Evolutionary conservation across 2,113 vertebrate species (phyloP), one percentile per base, ranked within the genome.

Genomic region (Salvelinus namaycush): DNA sequence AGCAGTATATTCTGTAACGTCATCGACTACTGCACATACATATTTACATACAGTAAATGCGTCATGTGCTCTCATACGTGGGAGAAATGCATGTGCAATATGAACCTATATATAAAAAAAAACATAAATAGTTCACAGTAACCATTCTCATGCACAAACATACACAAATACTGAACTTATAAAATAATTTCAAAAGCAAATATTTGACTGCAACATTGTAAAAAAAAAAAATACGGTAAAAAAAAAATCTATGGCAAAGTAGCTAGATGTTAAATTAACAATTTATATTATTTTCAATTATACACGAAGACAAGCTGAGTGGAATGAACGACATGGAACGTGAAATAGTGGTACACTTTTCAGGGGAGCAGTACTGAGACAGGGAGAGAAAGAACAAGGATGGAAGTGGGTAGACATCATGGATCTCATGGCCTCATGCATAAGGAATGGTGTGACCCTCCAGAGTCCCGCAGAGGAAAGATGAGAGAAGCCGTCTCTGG

Each of bases 81-180:
- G 67, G 68, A 66, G 34, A n/a, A n/a, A 72, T 71, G 24, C 65
- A 20, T 79, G 22, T 69, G 67, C 76, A 60, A 18, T 79, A 67
- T 81, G 79, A 77, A 78, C 75, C 70, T 66, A 70, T 26, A 26
- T 26, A 24, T 1, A 26, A 26, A 26, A 26, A 26, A 26, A 26
- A 26, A 26, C 26, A 84, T 79, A 83, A 86, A 87, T 84, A 79
- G 74, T 87, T 86, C 86, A 87, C 86, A 87, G 86, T 87, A 81
- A 75, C 48, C 57, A 74, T 78, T 71, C 66, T 68, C 76, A 74
- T 68, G 20, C 72, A 75, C 68, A 22, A 26, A 68, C 65, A 39
- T 9, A 39, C 8, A 76, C 8, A 76, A 57, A 29, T 49, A 66
- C 73, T 49, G 22, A 78, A 70, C 65, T 12, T 11, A 12, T 11